Evolutionary conservation across 2,113 vertebrate species (phyloP), one percentile per base, ranked within the genome.

Genomic region (Alligator sinensis): DNA sequence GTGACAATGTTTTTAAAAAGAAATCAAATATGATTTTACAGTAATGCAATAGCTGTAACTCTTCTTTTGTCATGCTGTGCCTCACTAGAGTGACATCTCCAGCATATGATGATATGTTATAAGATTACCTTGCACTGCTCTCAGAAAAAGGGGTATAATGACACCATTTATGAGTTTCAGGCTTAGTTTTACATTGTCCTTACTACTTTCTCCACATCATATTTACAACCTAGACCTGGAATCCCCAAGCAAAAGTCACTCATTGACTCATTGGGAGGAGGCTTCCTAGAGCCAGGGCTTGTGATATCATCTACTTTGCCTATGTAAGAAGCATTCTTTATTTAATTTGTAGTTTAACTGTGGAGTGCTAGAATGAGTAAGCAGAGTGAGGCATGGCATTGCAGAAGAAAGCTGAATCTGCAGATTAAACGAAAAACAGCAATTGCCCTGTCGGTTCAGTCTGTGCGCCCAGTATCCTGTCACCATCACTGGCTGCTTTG

Each of bases 1-100:
- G 81, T 95, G 90, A 74, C 77, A 89, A 13, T 87, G 90, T 93
- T 86, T 68, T 38, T 75, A 58, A 82, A 77, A 68, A 68, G 22
- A 79, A 94, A 88, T 87, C 80, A 92, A 84, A 83, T 66, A 28
- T 86, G 14, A 28, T 82, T 89, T 93, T 89, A 14, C 75, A 1
- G 0, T 76, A 84, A 64, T 38, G 68, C 87, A 82, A 80, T 34
- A 85, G 83, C 86, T 91, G 55, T 34, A 68, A 81, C 80, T 10
- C 0, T 88, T 75, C 30, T 84, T 30, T 47, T 86, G 76, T 57
- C 80, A 63, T 63, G 0, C 25, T 77, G n/a, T 81, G n/a, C 68
- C 59, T 57, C 38, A 11, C 58, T 63, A 25, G 57, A 25, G 57
- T 9, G 47, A 16, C 86, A 58, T 57, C 60, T 34, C 5, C 59